Evolutionary conservation across 1,140 invertebrate species (phyloP), one percentile per base, ranked within the genome.

Genomic region (Solen grandis): DNA sequence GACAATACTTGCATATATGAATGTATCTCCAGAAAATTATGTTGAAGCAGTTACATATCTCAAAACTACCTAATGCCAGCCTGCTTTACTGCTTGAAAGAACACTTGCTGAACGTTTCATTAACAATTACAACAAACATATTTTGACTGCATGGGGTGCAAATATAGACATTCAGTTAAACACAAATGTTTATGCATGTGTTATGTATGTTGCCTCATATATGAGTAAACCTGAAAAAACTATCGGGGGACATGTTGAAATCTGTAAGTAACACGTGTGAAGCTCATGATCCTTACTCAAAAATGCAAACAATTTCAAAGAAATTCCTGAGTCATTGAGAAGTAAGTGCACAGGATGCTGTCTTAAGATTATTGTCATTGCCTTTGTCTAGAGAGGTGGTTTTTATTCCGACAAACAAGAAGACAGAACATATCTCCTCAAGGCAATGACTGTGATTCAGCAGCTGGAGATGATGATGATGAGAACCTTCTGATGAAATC

Each of bases 131-230:
- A 83, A 83, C 46, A 19, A 2, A 5, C 22, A 3, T 27, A 19
- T 81, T 5, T 25, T 74, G 16, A 16, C 27, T 3, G 31, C 70
- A 35, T 84, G 82, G 82, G 14, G 36, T 36, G 82, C 82, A 16
- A 84, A 84, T 31, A 29, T 81, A 22, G 79, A 82, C 59, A 55
- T 81, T 1, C 66, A 77, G 33, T 84, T 41, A 76, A 62, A 70
- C 0, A 69, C 57, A 1, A 70, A 81, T 81, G 52, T 60, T 3
- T 77, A 66, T 59, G 54, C 72, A 1, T 84, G 83, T 41, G 46
- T 81, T 0, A 74, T 77, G 59, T 77, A 77, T 66, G 33, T 84
- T 16, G 73, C 59, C 4, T 74, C 76, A 27, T 84, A 84, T 35
- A 25, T 81, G 19, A 59, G 59, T 4, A 76, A 70, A 54, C 33